Base-by-base conservation (phyloP, 2,113 vertebrate species). In the Anhinga anhinga region DNA sequence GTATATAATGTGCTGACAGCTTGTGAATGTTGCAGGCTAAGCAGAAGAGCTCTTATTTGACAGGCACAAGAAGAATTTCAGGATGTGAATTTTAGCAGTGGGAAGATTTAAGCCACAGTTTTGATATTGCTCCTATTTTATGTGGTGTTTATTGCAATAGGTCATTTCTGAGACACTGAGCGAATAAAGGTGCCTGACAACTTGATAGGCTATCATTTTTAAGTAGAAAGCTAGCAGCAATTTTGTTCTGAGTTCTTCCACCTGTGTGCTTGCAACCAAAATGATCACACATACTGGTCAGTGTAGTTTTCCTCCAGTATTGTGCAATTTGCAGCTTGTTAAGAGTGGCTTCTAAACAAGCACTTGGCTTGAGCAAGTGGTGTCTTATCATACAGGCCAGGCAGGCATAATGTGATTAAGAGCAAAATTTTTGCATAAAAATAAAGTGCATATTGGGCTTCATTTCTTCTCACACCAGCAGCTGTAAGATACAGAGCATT, bases 1-100 rank as follows among this genome's bases (percentile, higher is more conserved):
- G 83, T 16, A 27, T 55, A 23, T 32, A 76, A 70, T 16, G 55
- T 91, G 77, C 91, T 96, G 95, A 94, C 91, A 96, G 94, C 86
- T 94, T 20, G 19, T 38, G 55, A 95, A 86, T 74, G 77, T 58
- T 94, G 94, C 94, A 67, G 84, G 65, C 86, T 86, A 47, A 95
- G 94, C 91, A 81, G 88, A 77, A 90, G 63, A 76, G 63, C 76
- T 95, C 58, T 15, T 49, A n/a, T 45, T 94, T 17, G 72, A 84
- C 94, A 92, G 76, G 76, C 91, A 19, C 49, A 90, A 66, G 93
- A 95, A 84, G 63, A 84, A 93, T 91, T 91, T 93, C 69, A 79
- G 93, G 86, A 91, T 94, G 91, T 81, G 47, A 86, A 63, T 88
- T 81, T 78, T 59, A 82, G 20, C 79, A 71, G 55, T n/a, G 63